Percentiles rank a stretch among this genome's conserved stretches.
These are phyloP conservation scores for Peromyscus polionotus DNA, from an alignment of 2,113 vertebrate genomes.

Conservation along the genomic window DNA sequence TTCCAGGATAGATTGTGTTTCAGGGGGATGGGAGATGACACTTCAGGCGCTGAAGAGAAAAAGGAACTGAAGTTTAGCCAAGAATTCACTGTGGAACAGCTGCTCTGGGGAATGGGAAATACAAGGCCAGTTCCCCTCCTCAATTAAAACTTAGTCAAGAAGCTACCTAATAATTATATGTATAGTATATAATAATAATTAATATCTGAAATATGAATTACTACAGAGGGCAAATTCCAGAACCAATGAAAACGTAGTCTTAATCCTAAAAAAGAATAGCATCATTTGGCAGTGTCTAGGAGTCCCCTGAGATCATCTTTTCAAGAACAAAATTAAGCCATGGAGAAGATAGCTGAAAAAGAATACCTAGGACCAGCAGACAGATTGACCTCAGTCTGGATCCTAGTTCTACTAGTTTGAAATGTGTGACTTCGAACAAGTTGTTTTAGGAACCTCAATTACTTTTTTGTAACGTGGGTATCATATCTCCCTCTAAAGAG, in stretches of 20 bases:
- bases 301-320: neutral
- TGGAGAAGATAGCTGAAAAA: neutral
- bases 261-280: neutral
- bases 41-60: neutral
- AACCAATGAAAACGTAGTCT: neutral
- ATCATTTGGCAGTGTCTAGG: neutral
- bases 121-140: no score
- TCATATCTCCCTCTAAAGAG: neutral
- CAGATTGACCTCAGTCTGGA: neutral
- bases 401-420: neutral
- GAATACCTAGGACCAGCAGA: neutral
- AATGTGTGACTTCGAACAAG: neutral
- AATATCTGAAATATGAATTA: neutral
- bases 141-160: no score
- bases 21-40: rapidly evolving
- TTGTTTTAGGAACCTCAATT: neutral
- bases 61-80: neutral
- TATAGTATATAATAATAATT: no score
- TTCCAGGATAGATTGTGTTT: rapidly evolving
- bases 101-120: no score
- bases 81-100: neutral
- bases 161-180: no score
- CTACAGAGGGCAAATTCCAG: neutral
- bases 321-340: neutral
- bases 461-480: neutral